Evolutionary conservation across 2,888 invertebrate genomes (phyloP).

Genomic region (Pantelozetes paolii): DNA sequence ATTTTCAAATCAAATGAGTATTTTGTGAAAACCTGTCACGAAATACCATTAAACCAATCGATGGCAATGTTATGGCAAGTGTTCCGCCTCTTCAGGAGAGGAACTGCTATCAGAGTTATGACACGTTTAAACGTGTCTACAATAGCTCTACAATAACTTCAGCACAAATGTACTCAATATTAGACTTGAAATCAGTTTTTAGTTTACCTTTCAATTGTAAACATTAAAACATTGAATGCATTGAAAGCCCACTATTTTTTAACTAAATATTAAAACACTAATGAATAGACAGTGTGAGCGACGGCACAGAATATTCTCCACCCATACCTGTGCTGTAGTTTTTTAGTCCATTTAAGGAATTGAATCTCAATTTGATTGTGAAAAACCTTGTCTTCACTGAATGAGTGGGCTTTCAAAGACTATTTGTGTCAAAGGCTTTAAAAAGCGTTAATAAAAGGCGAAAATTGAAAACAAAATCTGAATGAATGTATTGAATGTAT

Average conservation of each 20-base stretch:
- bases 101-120: not conserved
- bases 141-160: slow-evolving; percentile 7
- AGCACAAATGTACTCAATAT: slow-evolving; percentile 11
- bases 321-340: slow-evolving; percentile 23
- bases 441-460: not conserved
- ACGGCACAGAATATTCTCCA: slow-evolving; percentile 29
- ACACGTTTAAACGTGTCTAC: slow-evolving; percentile 31
- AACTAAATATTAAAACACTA: not conserved
- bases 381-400: slow-evolving; percentile 11
- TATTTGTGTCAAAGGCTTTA: slow-evolving; percentile 17
- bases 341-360: slow-evolving; percentile 16
- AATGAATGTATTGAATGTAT: not conserved
- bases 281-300: not conserved
- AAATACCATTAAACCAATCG: not conserved
- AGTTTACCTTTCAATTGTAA: slow-evolving; percentile 16
- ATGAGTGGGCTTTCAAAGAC: slow-evolving; percentile 15
- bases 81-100: slow-evolving; percentile 2
- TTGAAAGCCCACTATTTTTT: slow-evolving; percentile 22
- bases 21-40: slow-evolving; percentile 32
- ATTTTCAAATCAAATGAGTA: slow-evolving; percentile 28
- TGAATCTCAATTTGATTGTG: slow-evolving; percentile 6
- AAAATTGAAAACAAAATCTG: not conserved
- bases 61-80: not conserved
- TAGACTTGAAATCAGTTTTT: not conserved
- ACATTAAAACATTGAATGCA: not conserved